phyloP scores from a whole-genome alignment of 1,140 invertebrate species.

The Lucilia sericata region DNA sequence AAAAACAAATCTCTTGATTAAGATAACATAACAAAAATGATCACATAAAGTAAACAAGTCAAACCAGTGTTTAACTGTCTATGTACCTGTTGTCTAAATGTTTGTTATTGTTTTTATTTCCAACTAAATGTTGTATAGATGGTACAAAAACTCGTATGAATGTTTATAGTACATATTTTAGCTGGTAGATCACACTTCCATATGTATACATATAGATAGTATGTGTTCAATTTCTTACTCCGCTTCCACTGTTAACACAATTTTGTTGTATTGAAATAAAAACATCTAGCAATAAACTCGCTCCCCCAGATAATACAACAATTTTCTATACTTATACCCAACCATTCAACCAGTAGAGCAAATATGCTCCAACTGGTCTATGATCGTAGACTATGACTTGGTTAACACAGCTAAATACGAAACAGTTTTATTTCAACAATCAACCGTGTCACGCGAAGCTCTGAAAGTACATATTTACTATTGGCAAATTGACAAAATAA shows the following conservation, averaged over 20 bases:
- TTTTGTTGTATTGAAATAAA: slow-evolving; percentile 2
- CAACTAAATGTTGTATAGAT: neutral
- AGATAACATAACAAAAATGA: neutral
- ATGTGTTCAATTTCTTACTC: no score
- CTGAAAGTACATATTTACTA: neutral
- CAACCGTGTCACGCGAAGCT: slow-evolving; percentile 28
- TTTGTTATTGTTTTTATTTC: neutral
- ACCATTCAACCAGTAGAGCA: neutral
- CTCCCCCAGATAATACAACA: neutral
- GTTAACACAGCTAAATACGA: slow-evolving; percentile 18
- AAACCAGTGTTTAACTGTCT: slow-evolving; percentile 16
- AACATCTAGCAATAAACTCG: neutral
- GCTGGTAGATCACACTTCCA: neutral
- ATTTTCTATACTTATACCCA: neutral
- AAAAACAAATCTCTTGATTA: neutral
- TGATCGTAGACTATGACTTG: neutral
- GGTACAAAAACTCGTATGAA: neutral
- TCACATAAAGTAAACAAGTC: slow-evolving; percentile 24
- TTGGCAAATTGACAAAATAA: neutral
- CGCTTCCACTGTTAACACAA: neutral
- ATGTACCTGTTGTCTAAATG: neutral
- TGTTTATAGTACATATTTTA: neutral
- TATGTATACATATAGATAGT: no score
- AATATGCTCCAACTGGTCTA: neutral
- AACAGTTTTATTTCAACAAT: slow-evolving; percentile 38